These are phyloP conservation scores for Vulpes lagopus DNA, from an alignment of 2,113 vertebrate species.

Conservation along the genomic window DNA sequence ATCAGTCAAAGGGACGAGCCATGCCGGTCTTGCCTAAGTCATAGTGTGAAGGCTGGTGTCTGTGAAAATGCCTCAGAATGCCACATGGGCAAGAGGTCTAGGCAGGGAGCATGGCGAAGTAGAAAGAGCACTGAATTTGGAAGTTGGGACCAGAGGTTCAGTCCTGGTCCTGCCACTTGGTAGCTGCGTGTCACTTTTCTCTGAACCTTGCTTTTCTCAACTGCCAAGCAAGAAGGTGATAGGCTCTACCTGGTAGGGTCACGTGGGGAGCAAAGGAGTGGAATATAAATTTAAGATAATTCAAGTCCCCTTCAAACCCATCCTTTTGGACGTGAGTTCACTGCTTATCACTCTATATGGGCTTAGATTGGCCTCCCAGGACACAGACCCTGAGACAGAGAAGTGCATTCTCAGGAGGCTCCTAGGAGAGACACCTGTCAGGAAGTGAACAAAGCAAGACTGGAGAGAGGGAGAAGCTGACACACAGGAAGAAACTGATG, in stretches of 20 bases:
- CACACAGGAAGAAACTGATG: too few species aligned
- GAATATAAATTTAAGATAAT: neutral
- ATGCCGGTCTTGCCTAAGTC: neutral
- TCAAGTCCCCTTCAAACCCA: neutral
- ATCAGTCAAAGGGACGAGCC: neutral
- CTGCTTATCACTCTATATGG: too few species aligned
- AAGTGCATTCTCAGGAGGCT: neutral
- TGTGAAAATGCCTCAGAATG: neutral
- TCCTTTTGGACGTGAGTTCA: neutral
- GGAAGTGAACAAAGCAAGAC: neutral
- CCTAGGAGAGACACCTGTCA: neutral
- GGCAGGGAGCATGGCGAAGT: neutral
- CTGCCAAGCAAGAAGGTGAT: neutral
- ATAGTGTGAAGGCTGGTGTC: neutral
- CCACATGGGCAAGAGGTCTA: neutral
- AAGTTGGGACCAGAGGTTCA: neutral
- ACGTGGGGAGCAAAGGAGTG: neutral
- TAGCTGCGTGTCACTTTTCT: neutral
- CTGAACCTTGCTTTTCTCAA: neutral
- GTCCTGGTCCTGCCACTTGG: neutral
- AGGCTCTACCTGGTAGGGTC: too few species aligned
- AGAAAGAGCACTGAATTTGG: neutral
- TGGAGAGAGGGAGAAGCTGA: neutral
- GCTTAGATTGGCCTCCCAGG: neutral
- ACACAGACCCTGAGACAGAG: neutral